These are phyloP conservation scores for Amblyornis subalaris DNA, from an alignment of 2,113 vertebrate genomes.

Conservation along the genomic window DNA sequence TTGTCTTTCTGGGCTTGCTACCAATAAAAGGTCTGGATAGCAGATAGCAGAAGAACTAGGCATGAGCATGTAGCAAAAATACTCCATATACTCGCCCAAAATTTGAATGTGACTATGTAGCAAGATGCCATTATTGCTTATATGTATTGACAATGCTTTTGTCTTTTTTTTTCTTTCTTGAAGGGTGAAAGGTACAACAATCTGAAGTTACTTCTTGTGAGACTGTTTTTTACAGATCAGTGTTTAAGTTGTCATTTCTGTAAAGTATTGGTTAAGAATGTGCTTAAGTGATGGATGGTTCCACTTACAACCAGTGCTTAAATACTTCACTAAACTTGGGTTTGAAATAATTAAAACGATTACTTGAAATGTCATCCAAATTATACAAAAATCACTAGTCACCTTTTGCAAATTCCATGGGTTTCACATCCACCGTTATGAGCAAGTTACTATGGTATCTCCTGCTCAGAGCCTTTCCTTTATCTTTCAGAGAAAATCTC, in stretches of 20 bases:
- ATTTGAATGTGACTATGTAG: not conserved
- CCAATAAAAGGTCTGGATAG: not conserved
- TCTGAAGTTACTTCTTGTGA: not conserved
- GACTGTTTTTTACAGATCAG: not conserved
- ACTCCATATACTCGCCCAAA: not conserved
- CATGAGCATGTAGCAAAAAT: not conserved
- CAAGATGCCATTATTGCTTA: not conserved
- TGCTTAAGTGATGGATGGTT: not conserved
- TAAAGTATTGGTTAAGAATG: not conserved
- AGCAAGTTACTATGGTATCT: not conserved
- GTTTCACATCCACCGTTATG: not conserved
- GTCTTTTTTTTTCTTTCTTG: not conserved
- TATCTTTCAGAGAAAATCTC: constrained; percentile 23
- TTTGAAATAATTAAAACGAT: not conserved
- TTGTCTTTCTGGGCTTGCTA: not conserved
- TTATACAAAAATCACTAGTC: not conserved
- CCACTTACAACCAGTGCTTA: not conserved
- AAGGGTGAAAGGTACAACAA: not conserved
- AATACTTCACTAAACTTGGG: not conserved
- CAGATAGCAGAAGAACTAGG: not conserved
- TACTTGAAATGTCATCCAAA: not conserved
- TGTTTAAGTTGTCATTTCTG: not conserved
- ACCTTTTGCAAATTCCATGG: not conserved
- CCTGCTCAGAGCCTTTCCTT: constrained; percentile 19
- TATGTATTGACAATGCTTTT: not conserved